Percentiles rank a stretch among this genome's conserved stretches.
Evolutionary conservation across 2,888 invertebrate species (phyloP).

Genomic region (Labia minor): DNA sequence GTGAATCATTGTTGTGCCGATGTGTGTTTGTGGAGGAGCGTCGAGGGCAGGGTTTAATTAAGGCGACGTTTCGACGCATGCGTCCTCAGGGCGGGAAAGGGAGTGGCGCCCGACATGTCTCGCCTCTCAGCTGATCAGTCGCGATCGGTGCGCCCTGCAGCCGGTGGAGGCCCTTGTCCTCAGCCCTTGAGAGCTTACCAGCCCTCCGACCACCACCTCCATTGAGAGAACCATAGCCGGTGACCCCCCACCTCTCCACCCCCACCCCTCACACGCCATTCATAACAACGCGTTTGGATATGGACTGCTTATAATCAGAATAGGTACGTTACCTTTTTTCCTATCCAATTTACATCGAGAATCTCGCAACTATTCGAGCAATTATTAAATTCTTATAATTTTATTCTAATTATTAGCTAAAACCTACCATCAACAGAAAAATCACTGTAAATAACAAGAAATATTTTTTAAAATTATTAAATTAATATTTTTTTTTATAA

Average conservation of each 20-base stretch:
- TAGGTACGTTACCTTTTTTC: no score
- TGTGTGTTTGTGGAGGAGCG: neutral
- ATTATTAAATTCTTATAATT: no score
- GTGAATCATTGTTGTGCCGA: neutral
- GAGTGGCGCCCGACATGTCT: neutral
- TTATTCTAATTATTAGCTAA: no score
- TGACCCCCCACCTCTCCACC: neutral
- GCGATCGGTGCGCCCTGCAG: neutral
- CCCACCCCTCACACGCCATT: neutral
- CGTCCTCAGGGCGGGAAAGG: neutral
- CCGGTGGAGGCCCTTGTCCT: neutral
- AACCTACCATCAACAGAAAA: no score
- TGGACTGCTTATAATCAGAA: neutral
- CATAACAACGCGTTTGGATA: neutral
- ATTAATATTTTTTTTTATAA: no score
- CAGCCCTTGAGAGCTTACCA: no score
- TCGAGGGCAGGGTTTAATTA: neutral
- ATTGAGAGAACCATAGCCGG: no score
- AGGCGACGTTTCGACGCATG: neutral
- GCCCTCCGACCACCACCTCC: neutral
- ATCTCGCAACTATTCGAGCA: no score
- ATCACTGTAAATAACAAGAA: no score
- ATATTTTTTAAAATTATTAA: no score
- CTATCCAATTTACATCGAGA: no score
- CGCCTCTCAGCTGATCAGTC: neutral